Evolutionary conservation across 2,888 invertebrate genomes (phyloP), one percentile per base, ranked within the genome.

Genomic region (Aromia moschata): DNA sequence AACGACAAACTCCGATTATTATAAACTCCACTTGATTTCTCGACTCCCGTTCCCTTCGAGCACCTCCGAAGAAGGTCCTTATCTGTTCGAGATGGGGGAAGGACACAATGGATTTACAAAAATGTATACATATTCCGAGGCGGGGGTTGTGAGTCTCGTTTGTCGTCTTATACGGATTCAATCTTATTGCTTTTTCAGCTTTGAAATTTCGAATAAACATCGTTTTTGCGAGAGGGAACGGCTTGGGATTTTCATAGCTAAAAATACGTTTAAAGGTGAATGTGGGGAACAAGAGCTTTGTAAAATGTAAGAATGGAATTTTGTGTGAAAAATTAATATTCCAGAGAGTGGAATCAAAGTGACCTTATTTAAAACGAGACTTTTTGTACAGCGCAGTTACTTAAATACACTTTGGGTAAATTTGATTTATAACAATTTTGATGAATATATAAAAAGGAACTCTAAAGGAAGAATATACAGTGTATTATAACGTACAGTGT

Each of bases 151-250:
- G 57, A 54, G 60, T 60, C 57, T 57, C 57, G 54, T 55, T 61
- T 57, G 61, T 54, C 57, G 55, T 53, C 57, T 52, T 55, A 58
- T 61, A 58, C 17, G 55, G 55, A 58, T 61, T 52, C 51, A 61
- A 61, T 61, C 57, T 57, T 61, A 51, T 55, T 55, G 57, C 58
- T 61, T 58, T 58, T 46, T 58, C 18, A 44, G 30, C 47, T 17
- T 11, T 47, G 12, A 47, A 47, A 47, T 47, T 47, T 37, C n/a
- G 47, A 47, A 44, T 41, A 40, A 43, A 33, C 31, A 31, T 43
- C 53, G 43, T 44, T 54, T 37, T 20, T 37, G 9, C 10, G 7
- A 4, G 15, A 41, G 14, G 14, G 40, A 14, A 41, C 9, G 10
- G 14, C 9, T 17, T 16, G 14, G 14, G 2, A 17, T 41, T 41